A percentile compares a stretch with the other conserved stretches of the same genome.
These are phyloP conservation scores for Tragelaphus eurycerus DNA, from an alignment of 2,797 vertebrate species.

Conservation along the genomic window DNA sequence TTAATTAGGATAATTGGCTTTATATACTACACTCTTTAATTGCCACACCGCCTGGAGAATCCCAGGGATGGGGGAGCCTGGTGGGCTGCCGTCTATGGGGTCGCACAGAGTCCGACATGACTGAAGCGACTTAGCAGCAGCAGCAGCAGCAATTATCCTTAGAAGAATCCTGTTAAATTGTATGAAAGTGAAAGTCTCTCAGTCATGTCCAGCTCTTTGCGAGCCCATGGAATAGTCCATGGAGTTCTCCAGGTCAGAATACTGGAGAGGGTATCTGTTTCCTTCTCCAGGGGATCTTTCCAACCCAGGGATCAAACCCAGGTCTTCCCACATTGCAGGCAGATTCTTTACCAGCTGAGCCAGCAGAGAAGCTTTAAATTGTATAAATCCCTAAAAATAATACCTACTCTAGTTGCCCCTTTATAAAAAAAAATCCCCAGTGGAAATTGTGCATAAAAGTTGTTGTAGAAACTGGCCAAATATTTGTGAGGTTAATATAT, in stretches of 20 bases:
- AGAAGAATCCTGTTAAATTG: constrained; percentile 26
- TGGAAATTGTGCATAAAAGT: constrained; percentile 20
- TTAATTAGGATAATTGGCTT: too few relatives aligned
- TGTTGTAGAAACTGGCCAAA: constrained; percentile 39
- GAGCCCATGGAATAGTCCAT: background rate
- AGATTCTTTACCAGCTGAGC: background rate
- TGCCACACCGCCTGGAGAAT: background rate
- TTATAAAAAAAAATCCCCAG: background rate
- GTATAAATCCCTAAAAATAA: constrained; percentile 13
- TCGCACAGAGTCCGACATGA: too few relatives aligned
- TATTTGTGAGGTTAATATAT: constrained; percentile 4
- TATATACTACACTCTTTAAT: background rate
- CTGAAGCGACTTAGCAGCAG: too few relatives aligned
- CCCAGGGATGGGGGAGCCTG: too few relatives aligned
- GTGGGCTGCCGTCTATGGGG: too few relatives aligned
- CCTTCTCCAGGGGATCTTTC: background rate
- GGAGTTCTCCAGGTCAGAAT: background rate
- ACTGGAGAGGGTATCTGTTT: background rate
- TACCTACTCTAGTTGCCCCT: background rate
- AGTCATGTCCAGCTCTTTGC: background rate
- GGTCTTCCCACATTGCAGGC: background rate
- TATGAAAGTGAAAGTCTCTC: background rate
- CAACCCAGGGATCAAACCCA: background rate
- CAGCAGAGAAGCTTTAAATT: background rate
- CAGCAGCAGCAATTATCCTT: background rate